Conservation (phyloP, 2,888 invertebrate genomes). For the Apodemia duryi region DNA sequence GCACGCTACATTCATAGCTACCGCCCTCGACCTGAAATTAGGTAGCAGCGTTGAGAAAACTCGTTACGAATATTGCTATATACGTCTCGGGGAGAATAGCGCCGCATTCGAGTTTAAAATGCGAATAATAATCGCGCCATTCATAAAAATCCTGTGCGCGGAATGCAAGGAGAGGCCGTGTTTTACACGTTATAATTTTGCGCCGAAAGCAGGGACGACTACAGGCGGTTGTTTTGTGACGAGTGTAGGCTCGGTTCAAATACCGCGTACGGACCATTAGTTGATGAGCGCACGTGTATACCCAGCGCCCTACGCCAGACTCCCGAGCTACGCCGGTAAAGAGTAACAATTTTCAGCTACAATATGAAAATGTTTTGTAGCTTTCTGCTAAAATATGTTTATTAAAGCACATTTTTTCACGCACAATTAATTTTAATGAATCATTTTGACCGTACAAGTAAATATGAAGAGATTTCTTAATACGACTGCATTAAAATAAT, state of each 20-base stretch:
- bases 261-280: conserved; percentile 80
- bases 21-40: conserved; percentile 70
- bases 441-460: conserved; percentile 54
- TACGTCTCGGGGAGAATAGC: conserved; percentile 71
- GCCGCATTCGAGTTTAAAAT: conserved; percentile 76
- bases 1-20: conserved; percentile 39
- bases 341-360: conserved; percentile 72
- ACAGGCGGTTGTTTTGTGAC: conserved; percentile 66
- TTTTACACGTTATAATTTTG: conserved; percentile 79
- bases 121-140: conserved; percentile 77
- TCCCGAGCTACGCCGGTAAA: conserved; percentile 45
- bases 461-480: conserved; percentile 20
- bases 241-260: conserved; percentile 77
- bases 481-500: conserved; percentile 22
- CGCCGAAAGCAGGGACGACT: conserved; percentile 70
- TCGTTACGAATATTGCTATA: conserved; percentile 77
- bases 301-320: conserved; percentile 49
- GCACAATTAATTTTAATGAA: conserved; percentile 68
- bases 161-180: conserved; percentile 74
- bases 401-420: conserved; percentile 67
- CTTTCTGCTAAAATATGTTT: conserved; percentile 68
- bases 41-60: conserved; percentile 71
- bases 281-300: conserved; percentile 74
- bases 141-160: conserved; percentile 75
- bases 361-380: conserved; percentile 75